Evolutionary conservation across 2,888 invertebrate genomes (phyloP), one percentile per base, ranked within the genome.

Genomic region (Gari tellinella): DNA sequence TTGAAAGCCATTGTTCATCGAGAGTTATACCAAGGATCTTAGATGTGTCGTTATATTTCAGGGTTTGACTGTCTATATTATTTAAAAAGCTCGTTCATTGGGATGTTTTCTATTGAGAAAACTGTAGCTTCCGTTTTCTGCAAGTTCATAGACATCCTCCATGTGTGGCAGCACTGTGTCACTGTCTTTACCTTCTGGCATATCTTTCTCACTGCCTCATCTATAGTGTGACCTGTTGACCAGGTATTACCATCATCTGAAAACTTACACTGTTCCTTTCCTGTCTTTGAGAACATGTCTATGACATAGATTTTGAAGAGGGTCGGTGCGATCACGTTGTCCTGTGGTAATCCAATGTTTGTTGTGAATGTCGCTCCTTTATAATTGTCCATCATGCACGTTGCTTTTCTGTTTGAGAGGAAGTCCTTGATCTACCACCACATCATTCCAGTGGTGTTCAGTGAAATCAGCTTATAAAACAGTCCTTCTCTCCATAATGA

Each of bases 1-100:
- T 58, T 46, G 19, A 58, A 58, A 31, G 17, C 37, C 17, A 58
- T 43, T 31, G 26, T 46, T 58, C 58, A 31, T 58, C 58, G 14
- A 58, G 58, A 23, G 45, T 46, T 31, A 58, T 58, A 8, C 58
- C 58, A 3, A 58, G 46, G 31, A 58, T 23, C 19, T 58, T 58
- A 1, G 46, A 46, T 8, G 46, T 19, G 14, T 7, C 4, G 41
- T 58, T 58, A 37, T 58, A 46, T 25, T 41, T 41, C 10, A 58
- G 26, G 26, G 19, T 17, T 17, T 15, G 15, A 10, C 31, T 45
- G 26, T 19, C 45, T 26, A 46, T n/a, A n/a, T n/a, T n/a, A n/a
- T n/a, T n/a, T n/a, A n/a, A n/a, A n/a, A n/a, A n/a, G n/a, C n/a
- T n/a, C n/a, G n/a, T n/a, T n/a, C n/a, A n/a, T n/a, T n/a, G n/a